Conservation (phyloP, 2,113 vertebrate species). For the Prionailurus viverrinus region DNA sequence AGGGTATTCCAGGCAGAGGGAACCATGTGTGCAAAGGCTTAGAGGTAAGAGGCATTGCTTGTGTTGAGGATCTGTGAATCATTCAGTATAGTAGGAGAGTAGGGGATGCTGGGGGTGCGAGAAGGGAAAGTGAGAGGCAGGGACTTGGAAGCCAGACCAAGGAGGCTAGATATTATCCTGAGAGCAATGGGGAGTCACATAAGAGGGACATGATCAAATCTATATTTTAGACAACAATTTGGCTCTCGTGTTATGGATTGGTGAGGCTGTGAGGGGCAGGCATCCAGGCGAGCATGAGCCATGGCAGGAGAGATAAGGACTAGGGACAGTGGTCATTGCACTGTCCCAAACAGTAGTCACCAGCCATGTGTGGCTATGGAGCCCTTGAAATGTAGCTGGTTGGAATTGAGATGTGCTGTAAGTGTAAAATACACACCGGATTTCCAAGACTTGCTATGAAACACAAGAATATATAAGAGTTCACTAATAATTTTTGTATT, state of each 20-base stretch:
- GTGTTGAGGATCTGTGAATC: not conserved
- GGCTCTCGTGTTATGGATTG: fast-evolving
- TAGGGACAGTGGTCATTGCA: not conserved
- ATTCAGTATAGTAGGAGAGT: not conserved
- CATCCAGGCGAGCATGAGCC: not conserved
- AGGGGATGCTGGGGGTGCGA: not conserved
- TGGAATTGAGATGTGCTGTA: not conserved
- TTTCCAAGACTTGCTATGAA: not conserved
- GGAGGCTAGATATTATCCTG: not conserved
- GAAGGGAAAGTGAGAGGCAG: not conserved
- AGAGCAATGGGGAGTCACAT: not conserved
- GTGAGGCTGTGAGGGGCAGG: not conserved
- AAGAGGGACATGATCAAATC: not conserved
- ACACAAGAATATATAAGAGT: not conserved
- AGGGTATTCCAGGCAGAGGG: no score
- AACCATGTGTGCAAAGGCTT: not conserved
- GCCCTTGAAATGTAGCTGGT: not conserved
- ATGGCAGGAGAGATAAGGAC: not conserved
- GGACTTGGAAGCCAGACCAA: not conserved
- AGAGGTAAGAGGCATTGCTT: not conserved
- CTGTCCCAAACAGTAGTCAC: not conserved
- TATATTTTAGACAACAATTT: not conserved
- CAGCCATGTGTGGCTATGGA: not conserved
- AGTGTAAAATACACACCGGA: not conserved
- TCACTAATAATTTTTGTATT: not conserved